Evolutionary conservation across 2,113 vertebrate species (phyloP).

Genomic region (Neomonachus schauinslandi): DNA sequence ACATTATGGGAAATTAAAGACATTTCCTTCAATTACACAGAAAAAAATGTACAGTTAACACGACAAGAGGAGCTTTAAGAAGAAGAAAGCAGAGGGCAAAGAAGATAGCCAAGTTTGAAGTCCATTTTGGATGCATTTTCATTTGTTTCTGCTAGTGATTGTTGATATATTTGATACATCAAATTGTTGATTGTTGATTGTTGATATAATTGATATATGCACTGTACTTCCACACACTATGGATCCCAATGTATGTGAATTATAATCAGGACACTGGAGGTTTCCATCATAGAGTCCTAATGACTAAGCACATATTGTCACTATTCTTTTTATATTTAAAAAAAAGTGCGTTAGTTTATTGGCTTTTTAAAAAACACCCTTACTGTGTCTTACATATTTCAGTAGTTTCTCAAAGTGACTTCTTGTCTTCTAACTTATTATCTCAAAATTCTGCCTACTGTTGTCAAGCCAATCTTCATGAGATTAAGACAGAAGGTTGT

Average conservation of each 20-base stretch:
- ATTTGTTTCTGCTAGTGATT: background rate
- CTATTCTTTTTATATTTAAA: background rate
- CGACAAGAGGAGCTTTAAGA: background rate
- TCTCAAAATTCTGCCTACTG: background rate
- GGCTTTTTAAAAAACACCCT: background rate
- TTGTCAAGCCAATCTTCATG: background rate
- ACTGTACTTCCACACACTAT: background rate
- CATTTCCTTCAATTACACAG: background rate
- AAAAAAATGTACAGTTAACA: constrained; percentile 37
- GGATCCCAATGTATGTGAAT: background rate
- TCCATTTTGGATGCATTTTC: background rate
- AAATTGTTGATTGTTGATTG: too few species aligned
- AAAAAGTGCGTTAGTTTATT: background rate
- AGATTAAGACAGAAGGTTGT: background rate
- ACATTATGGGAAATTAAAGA: constrained; percentile 17
- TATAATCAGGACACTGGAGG: background rate
- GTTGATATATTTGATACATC: too few species aligned
- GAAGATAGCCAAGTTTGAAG: background rate
- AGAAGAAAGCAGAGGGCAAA: background rate
- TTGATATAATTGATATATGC: background rate
- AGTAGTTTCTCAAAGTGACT: background rate
- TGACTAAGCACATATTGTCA: background rate
- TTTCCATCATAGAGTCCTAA: background rate
- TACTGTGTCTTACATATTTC: background rate
- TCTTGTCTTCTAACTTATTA: background rate